Evolutionary conservation across 2,113 vertebrate species (phyloP).

Genomic region (Recurvirostra avosetta): DNA sequence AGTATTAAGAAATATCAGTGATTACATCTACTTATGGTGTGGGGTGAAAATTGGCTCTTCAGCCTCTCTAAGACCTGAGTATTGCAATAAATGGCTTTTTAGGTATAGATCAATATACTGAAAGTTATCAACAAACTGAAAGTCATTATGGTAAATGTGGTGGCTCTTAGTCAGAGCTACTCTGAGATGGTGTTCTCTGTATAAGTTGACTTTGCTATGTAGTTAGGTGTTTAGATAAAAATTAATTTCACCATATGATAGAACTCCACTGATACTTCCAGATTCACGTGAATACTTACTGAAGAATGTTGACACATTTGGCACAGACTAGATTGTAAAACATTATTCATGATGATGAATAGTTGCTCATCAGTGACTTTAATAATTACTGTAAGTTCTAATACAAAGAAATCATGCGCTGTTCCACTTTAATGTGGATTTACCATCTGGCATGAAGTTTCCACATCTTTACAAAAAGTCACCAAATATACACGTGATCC

Average conservation of each 20-base stretch:
- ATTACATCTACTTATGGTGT: not conserved
- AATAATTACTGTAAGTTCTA: not conserved
- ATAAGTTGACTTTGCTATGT: not conserved
- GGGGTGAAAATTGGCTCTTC: not conserved
- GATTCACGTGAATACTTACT: not conserved
- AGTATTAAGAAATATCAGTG: not conserved
- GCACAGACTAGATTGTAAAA: not conserved
- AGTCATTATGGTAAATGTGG: not conserved
- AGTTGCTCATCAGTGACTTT: not conserved
- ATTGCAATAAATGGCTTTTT: not conserved
- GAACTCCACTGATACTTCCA: not conserved
- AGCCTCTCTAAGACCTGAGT: not conserved
- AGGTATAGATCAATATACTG: not conserved
- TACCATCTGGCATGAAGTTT: not conserved
- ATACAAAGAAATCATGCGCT: not conserved
- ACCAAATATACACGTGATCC: not conserved
- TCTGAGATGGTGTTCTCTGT: not conserved
- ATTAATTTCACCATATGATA: not conserved
- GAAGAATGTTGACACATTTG: not conserved
- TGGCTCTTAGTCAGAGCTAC: not conserved
- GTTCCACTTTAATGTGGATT: not conserved
- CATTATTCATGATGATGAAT: not conserved
- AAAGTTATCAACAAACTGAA: not conserved
- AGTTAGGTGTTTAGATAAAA: not conserved
- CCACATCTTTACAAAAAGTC: not conserved